These are phyloP conservation scores for Tor tambroides DNA, from an alignment of 2,113 vertebrate genomes.

Conservation along the genomic window DNA sequence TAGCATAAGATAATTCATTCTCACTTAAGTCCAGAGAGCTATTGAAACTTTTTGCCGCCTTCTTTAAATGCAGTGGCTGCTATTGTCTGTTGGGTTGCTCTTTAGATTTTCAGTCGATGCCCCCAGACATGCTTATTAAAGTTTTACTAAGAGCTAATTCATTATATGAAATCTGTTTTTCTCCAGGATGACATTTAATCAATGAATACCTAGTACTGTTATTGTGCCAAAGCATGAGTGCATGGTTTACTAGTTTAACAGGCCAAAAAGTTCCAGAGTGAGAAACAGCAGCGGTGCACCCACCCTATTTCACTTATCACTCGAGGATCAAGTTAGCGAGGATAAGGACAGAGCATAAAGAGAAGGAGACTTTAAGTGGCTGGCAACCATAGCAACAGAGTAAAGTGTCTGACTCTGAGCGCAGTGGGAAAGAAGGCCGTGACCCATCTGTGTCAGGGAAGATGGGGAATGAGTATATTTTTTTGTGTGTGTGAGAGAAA, in stretches of 20 bases:
- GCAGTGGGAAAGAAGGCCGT: constrained; percentile 44
- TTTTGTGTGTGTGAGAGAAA: constrained; percentile 17
- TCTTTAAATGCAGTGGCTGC: neutral
- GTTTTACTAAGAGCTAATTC: constrained; percentile 2
- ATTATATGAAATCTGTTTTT: constrained; percentile 16
- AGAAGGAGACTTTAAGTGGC: constrained; percentile 53
- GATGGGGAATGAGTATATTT: neutral
- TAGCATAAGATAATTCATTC: neutral
- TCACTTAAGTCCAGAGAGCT: neutral
- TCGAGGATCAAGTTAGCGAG: constrained; percentile 31
- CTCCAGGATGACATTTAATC: neutral
- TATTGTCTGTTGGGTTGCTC: neutral
- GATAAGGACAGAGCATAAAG: constrained; percentile 33
- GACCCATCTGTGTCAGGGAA: constrained; percentile 48
- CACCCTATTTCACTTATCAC: constrained; percentile 40
- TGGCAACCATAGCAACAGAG: constrained; percentile 61
- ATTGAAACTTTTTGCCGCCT: neutral
- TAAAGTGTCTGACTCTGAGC: constrained; percentile 57
- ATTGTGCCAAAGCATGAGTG: neutral
- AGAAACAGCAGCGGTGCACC: neutral
- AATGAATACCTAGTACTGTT: neutral
- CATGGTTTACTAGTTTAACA: constrained; percentile 40
- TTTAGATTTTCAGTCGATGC: neutral
- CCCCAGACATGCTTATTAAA: constrained; percentile 4
- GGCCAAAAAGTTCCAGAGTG: neutral